Conservation (phyloP, 2,797 vertebrate genomes). For the Poecile montanus region DNA sequence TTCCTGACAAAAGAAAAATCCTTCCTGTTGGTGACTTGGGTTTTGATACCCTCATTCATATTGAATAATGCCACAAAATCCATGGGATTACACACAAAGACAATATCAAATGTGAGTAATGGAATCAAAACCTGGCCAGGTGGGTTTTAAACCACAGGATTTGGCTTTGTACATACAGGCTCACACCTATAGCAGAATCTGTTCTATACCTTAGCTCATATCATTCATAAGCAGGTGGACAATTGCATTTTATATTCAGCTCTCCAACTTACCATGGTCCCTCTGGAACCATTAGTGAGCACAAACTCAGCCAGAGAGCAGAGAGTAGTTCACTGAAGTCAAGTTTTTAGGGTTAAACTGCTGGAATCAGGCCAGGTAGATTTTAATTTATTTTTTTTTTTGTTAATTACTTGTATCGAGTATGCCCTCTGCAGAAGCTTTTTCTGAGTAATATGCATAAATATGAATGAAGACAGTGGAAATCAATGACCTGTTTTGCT, state of each 20-base stretch:
- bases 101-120: neutral
- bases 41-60: neutral
- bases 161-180: neutral
- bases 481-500: neutral
- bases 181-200: neutral
- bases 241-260: neutral
- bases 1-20: neutral
- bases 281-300: neutral
- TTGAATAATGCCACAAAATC: neutral
- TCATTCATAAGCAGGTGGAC: neutral
- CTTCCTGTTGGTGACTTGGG: neutral
- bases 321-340: neutral
- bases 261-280: neutral
- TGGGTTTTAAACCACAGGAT: neutral
- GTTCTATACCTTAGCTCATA: neutral
- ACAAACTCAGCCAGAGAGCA: neutral
- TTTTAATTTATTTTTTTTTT: neutral
- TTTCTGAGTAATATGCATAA: neutral
- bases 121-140: neutral
- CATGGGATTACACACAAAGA: neutral
- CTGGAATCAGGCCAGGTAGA: neutral
- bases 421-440: neutral
- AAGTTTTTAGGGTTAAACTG: neutral
- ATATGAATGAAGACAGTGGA: neutral
- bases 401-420: neutral